Percentiles rank a stretch among this genome's conserved stretches.
phyloP scores from a whole-genome alignment of 2,113 vertebrate genomes.

The Oreotragus oreotragus region DNA sequence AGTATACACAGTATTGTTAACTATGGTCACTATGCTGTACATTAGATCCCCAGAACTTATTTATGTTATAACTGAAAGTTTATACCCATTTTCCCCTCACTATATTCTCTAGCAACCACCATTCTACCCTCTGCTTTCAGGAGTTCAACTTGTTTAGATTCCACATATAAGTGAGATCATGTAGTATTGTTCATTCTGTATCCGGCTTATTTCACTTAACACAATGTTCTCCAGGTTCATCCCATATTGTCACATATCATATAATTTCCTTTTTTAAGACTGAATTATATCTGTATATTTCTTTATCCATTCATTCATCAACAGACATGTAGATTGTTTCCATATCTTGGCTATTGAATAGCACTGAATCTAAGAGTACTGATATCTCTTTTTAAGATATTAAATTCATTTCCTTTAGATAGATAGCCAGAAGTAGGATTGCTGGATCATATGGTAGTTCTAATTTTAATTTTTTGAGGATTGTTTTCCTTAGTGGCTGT shows the following conservation, averaged over 20 bases:
- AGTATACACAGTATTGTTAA: background rate
- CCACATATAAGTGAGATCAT: background rate
- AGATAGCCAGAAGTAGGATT: background rate
- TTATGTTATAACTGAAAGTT: background rate
- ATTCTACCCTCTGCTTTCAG: background rate
- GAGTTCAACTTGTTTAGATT: background rate
- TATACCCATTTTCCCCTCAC: background rate
- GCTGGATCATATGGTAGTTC: background rate
- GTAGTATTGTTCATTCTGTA: background rate
- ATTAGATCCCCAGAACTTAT: background rate
- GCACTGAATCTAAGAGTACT: background rate
- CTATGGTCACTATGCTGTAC: background rate
- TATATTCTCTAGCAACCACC: background rate
- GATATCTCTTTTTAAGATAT: background rate
- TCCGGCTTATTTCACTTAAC: background rate
- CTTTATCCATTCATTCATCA: background rate
- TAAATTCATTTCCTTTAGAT: background rate
- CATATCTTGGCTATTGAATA: background rate
- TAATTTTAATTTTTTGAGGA: background rate
- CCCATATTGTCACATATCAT: background rate
- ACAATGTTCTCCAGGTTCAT: background rate
- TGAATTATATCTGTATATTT: background rate
- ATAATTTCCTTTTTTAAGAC: background rate
- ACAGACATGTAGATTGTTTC: background rate
- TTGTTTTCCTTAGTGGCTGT: background rate